Percentiles rank a stretch among this genome's conserved stretches.
Conservation (phyloP, 1,140 invertebrate species). For the Drosophila santomea region DNA sequence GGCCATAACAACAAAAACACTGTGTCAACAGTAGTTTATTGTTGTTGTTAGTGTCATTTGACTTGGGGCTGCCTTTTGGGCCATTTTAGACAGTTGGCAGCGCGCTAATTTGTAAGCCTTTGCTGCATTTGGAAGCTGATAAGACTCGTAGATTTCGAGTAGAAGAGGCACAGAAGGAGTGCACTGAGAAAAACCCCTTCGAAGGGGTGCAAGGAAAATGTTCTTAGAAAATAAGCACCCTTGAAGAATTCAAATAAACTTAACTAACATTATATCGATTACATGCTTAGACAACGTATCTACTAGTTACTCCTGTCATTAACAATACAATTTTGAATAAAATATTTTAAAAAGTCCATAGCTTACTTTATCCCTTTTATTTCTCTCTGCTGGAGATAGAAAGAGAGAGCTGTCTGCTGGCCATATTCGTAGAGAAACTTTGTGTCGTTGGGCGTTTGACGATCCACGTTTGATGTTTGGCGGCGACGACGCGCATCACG, state of each 20-base stretch:
- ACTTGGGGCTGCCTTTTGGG: slow-evolving; percentile 77
- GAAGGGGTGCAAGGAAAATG: too few relatives aligned
- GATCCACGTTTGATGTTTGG: slow-evolving; percentile 74
- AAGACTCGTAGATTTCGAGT: slow-evolving; percentile 62
- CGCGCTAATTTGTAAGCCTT: slow-evolving; percentile 81
- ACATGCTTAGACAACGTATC: too few relatives aligned
- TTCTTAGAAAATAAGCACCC: too few relatives aligned
- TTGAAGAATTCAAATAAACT: too few relatives aligned
- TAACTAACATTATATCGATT: too few relatives aligned
- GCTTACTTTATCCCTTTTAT: not conserved
- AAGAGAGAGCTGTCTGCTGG: slow-evolving; percentile 51
- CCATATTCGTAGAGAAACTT: slow-evolving; percentile 79
- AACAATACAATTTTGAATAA: not conserved
- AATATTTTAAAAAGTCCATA: not conserved
- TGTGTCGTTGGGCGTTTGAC: slow-evolving; percentile 71
- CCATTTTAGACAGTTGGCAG: slow-evolving; percentile 77
- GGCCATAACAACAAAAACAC: slow-evolving; percentile 65
- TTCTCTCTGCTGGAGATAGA: slow-evolving; percentile 12
- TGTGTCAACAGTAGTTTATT: slow-evolving; percentile 81
- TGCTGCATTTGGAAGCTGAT: slow-evolving; percentile 73
- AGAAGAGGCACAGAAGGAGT: slow-evolving; percentile 18
- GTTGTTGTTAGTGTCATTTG: slow-evolving; percentile 83
- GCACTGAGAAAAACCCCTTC: not conserved
- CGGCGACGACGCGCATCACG: slow-evolving; percentile 66
- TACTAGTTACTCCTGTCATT: too few relatives aligned